phyloP scores from a whole-genome alignment of 2,113 vertebrate genomes.

The Periophthalmodon schlosseri region DNA sequence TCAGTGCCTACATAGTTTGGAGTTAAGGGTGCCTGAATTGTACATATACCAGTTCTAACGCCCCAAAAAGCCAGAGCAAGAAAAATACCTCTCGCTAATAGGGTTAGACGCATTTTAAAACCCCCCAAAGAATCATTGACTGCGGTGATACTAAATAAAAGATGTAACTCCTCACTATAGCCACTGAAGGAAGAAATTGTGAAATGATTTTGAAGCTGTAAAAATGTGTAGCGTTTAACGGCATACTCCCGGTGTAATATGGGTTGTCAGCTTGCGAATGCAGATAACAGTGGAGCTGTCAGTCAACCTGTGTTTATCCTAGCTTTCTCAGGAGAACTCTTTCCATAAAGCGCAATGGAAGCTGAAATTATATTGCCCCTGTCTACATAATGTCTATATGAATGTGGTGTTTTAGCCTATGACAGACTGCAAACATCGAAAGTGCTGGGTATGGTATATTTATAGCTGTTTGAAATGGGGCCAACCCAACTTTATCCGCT shows the following conservation, averaged over 20 bases:
- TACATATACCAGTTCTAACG: conserved; percentile 24
- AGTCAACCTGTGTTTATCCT: background rate
- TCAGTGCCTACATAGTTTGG: conserved; percentile 39
- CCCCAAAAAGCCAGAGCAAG: conserved; percentile 26
- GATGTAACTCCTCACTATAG: background rate
- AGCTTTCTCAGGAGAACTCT: background rate
- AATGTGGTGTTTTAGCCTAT: background rate
- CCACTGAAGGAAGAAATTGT: conserved; percentile 10
- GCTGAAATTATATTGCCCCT: background rate
- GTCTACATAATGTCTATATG: conserved; percentile 5
- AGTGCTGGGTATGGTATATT: background rate
- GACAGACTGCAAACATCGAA: background rate
- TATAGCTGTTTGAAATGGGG: conserved; percentile 4
- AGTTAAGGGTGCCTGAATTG: conserved; percentile 5
- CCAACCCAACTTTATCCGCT: background rate
- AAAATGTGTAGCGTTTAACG: background rate
- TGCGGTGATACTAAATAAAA: conserved; percentile 2
- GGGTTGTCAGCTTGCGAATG: background rate
- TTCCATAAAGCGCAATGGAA: conserved; percentile 1
- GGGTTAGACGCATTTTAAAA: conserved; percentile 46
- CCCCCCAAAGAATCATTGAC: conserved; percentile 8
- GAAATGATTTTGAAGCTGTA: conserved; percentile 2
- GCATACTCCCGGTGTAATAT: background rate
- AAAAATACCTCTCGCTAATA: conserved; percentile 44
- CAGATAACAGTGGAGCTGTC: background rate